Evolutionary conservation across 2,113 vertebrate species (phyloP), one percentile per base, ranked within the genome.

Genomic region (Tursiops truncatus): DNA sequence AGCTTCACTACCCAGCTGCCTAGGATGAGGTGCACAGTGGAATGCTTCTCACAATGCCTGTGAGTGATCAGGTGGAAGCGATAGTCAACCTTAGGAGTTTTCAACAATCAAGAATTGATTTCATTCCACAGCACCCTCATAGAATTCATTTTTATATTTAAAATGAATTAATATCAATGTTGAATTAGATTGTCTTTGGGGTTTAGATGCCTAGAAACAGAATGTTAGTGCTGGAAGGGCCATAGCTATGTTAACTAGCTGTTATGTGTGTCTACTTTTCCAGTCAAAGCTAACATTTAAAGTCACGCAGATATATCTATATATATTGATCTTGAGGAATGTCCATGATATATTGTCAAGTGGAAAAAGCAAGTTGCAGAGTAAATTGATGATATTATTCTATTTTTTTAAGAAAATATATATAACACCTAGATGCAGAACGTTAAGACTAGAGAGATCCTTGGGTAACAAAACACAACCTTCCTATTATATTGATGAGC

Each of bases 211-310:
- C 25, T 89, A 73, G 62, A 89, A 97, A 87, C 56, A 89, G 62
- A 94, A 93, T 65, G 12, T 63, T 91, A 91, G 23, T 62, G 12
- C 38, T 89, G 38, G 65, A 85, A 94, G 56, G 31, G 18, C 21
- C 47, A n/a, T 63, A 92, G 33, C 36, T 56, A 28, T 95, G 76
- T 44, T 89, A 97, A 95, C 84, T 96, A 91, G 53, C 71, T 86
- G 33, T 67, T 93, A 8, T 68, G 44, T 67, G 20, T 82, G 28
- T n/a, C 60, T 86, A 38, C 47, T 36, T 97, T 88, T 95, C 65
- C 60, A 96, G 47, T 70, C 89, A 88, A 97, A 91, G 67, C 44
- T 93, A 93, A 85, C 71, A 93, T 93, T 98, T 95, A 95, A 97
- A 93, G 38, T 91, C 89, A 67, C 36, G 21, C 53, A 96, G 91